phyloP scores from a whole-genome alignment of 2,797 vertebrate genomes.

The Melanotaenia pygmaea region DNA sequence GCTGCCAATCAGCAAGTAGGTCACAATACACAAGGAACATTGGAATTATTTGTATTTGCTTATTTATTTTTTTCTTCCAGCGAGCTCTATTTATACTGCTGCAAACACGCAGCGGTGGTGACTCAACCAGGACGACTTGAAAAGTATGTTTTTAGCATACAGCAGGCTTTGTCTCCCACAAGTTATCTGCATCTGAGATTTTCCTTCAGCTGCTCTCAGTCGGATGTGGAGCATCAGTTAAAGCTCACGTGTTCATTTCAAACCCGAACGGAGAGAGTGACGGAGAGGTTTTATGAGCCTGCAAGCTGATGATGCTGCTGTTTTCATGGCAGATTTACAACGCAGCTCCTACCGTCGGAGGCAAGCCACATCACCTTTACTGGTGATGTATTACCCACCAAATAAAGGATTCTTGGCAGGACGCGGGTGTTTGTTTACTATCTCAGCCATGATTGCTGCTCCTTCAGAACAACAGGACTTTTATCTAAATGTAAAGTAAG shows the following conservation, averaged over 20 bases:
- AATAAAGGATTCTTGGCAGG: neutral
- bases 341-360: neutral
- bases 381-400: slow-evolving; percentile 6
- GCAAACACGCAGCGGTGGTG: slow-evolving; percentile 57
- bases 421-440: neutral
- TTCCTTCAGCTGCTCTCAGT: slow-evolving; percentile 18
- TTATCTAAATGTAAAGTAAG: slow-evolving; percentile 42
- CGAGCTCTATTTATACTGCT: slow-evolving; percentile 68
- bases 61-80: slow-evolving; percentile 15
- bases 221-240: slow-evolving; percentile 37
- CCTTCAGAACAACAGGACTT: neutral
- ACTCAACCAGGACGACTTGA: slow-evolving; percentile 76
- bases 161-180: slow-evolving; percentile 45
- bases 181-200: slow-evolving; percentile 16
- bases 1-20: slow-evolving; percentile 69
- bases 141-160: slow-evolving; percentile 63
- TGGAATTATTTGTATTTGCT: slow-evolving; percentile 27
- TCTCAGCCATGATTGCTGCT: slow-evolving; percentile 3
- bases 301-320: neutral
- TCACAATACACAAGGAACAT: slow-evolving; percentile 51
- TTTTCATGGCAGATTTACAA: neutral
- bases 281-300: slow-evolving; percentile 11
- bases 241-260: slow-evolving; percentile 29
- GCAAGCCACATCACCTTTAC: neutral
- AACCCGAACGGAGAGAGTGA: slow-evolving; percentile 6